Evolutionary conservation across 2,888 invertebrate genomes (phyloP).

Genomic region (Sicus ferrugineus): DNA sequence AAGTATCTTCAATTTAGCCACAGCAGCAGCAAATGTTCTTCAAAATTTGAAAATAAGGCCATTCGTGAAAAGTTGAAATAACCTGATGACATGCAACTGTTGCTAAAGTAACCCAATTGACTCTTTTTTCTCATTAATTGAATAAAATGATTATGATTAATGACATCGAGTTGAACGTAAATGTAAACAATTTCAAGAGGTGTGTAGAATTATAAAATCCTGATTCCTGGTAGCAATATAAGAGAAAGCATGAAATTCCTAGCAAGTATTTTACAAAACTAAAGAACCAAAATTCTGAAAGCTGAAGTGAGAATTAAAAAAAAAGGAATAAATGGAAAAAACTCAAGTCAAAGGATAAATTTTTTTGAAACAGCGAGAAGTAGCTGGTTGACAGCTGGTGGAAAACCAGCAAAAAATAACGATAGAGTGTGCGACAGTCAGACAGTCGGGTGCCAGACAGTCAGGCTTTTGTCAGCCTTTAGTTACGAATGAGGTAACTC

Average conservation of each 20-base stretch:
- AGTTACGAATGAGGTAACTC: neutral
- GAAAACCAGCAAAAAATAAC: neutral
- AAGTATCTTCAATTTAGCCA: too few species aligned
- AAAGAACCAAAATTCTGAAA: neutral
- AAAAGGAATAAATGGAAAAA: neutral
- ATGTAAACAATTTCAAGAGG: neutral
- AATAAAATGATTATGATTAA: neutral
- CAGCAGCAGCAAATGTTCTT: too few species aligned
- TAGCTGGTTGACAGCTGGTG: neutral
- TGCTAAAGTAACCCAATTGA: too few species aligned
- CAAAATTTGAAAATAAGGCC: too few species aligned
- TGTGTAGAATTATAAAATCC: neutral
- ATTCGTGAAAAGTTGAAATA: too few species aligned
- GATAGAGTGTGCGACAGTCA: neutral
- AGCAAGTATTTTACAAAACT: neutral
- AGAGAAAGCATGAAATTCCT: neutral
- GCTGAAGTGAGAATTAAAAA: neutral
- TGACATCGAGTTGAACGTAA: neutral
- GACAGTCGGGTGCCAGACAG: neutral
- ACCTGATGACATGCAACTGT: too few species aligned
- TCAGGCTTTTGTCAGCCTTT: neutral
- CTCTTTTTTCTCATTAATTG: neutral
- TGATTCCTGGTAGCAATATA: too few species aligned
- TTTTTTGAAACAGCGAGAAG: neutral
- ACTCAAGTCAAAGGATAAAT: neutral